Evolutionary conservation across 1,140 invertebrate genomes (phyloP).

Genomic region (Drosophila watanabei): DNA sequence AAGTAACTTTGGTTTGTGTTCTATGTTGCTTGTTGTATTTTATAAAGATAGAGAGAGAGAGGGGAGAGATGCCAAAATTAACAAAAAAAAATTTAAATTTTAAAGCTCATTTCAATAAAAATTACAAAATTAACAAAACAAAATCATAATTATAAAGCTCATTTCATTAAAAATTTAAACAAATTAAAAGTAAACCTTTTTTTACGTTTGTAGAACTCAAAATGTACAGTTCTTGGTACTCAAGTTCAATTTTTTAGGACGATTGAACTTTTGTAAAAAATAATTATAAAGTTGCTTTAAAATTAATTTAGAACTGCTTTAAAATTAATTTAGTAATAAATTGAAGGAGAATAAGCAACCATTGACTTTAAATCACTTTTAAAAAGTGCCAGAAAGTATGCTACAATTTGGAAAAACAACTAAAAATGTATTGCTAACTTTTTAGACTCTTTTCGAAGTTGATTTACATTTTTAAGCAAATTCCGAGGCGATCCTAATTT

Average conservation of each 20-base stretch:
- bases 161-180: neutral
- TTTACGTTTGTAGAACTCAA: neutral
- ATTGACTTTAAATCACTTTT: neutral
- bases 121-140: neutral
- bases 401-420: neutral
- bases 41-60: neutral
- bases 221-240: neutral
- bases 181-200: neutral
- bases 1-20: slow-evolving; percentile 63
- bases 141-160: too few relatives aligned
- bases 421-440: neutral
- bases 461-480: neutral
- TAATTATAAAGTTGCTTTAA: neutral
- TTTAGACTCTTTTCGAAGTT: neutral
- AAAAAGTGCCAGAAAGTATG: neutral
- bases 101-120: neutral
- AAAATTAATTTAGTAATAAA: neutral
- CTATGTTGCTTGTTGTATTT: slow-evolving; percentile 29
- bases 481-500: neutral
- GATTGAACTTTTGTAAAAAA: neutral
- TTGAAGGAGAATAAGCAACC: neutral
- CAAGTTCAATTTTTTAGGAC: neutral
- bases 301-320: neutral
- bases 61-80: neutral
- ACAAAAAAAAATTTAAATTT: too few relatives aligned